Evolutionary conservation across 2,888 invertebrate genomes (phyloP), one percentile per base, ranked within the genome.

Genomic region (Drosophila leonis): DNA sequence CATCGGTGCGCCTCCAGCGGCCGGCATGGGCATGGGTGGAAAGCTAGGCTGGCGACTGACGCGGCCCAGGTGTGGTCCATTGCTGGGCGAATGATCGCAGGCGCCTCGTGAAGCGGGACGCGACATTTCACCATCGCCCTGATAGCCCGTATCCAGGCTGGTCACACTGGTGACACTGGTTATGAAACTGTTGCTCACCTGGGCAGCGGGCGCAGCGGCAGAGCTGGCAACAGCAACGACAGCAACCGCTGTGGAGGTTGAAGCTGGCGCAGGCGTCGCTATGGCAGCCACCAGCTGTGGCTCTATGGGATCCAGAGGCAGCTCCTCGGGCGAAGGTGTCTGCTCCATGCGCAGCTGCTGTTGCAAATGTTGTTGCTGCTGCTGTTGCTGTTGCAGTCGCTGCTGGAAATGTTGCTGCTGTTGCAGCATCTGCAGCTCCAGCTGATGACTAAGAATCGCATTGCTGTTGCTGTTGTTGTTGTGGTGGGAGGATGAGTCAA

Each of bases 121-220:
- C 29, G 97, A 97, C 95, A 97, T 97, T 93, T 97, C 97, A 7
- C 97, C 97, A 93, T 97, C 97, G 12, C 98, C 98, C 93, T 98
- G 98, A 93, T 98, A 98, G 46, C 98, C 98, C n/a, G 96, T 97
- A 92, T 98, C 98, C 79, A 98, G 94, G 93, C 98, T 98, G 33
- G 97, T 97, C 72, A 97, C 97, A 91, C 97, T 97, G n/a, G 97
- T 97, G 20, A 97, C 96, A 90, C 97, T 97, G 3, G 97, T 97
- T 24, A 97, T 96, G 89, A 97, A 97, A 92, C 96, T 96, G 82
- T 95, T 96, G 8, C 95, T 95, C 13, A 95, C 95, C 93, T 96
- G 95, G 48, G 95, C 29, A 61, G 78, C 54, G 13, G 59, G 15
- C 12, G 75, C 55, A 15, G 75, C 48, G 27, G 72, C 54, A 24